Percentiles rank a stretch among this genome's conserved stretches.
Conservation (phyloP, 2,113 vertebrate species). For the Cacatua alba region DNA sequence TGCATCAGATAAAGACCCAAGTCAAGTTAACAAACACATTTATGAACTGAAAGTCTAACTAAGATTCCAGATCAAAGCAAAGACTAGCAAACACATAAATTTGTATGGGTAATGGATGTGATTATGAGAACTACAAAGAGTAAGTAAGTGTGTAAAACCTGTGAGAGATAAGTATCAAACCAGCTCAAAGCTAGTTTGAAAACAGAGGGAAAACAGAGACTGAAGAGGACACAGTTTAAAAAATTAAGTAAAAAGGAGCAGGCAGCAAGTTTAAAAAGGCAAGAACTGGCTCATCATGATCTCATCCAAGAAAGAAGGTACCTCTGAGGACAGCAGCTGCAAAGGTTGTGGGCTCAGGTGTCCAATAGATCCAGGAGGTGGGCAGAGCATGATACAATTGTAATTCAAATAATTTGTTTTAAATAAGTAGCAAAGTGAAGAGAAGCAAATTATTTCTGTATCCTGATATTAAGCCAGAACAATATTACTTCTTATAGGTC, state of each 20-base stretch:
- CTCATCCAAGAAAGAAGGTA: neutral
- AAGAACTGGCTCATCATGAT: neutral
- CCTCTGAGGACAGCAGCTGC: neutral
- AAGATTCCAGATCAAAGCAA: neutral
- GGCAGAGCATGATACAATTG: neutral
- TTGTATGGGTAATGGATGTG: neutral
- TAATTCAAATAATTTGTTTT: neutral
- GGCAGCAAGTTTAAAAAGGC: neutral
- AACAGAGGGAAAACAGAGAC: neutral
- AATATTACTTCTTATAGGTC: neutral
- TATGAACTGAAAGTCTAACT: neutral
- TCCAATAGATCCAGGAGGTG: neutral
- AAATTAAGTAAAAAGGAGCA: neutral
- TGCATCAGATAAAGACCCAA: neutral
- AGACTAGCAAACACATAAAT: neutral
- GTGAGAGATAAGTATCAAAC: neutral
- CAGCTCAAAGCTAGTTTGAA: neutral
- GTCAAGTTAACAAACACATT: neutral
- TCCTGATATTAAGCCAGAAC: neutral
- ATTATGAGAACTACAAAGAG: neutral
- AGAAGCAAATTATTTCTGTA: neutral
- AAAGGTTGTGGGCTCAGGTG: neutral
- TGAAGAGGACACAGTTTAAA: neutral
- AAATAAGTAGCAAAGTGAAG: neutral
- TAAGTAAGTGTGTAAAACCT: neutral